Percentiles rank a stretch among this genome's conserved stretches.
phyloP scores from a whole-genome alignment of 2,113 vertebrate genomes.

The Microtus ochrogaster region DNA sequence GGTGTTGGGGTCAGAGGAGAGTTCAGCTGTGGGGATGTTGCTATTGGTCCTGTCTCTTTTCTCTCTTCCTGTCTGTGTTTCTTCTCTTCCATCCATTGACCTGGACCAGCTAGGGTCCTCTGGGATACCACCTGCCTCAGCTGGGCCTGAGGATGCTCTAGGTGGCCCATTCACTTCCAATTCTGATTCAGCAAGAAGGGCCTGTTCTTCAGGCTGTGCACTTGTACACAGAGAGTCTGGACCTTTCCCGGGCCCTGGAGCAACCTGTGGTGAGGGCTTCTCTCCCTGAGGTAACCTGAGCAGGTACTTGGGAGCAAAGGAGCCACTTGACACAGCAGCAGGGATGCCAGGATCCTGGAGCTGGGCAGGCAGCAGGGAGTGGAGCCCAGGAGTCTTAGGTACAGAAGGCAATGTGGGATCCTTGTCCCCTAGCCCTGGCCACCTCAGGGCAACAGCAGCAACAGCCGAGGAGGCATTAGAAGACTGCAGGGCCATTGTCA shows the following conservation, averaged over 20 bases:
- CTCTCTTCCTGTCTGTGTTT: constrained; percentile 32
- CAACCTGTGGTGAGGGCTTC: neutral
- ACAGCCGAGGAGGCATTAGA: neutral
- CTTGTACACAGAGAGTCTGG: neutral
- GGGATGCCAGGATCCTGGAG: neutral
- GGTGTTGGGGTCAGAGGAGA: neutral
- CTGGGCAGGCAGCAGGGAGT: neutral
- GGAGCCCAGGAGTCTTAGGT: neutral
- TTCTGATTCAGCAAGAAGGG: neutral
- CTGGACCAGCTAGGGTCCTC: constrained; percentile 22
- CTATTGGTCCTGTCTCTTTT: constrained; percentile 16
- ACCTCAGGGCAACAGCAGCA: constrained; percentile 17
- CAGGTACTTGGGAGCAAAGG: constrained; percentile 87
- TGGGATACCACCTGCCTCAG: neutral
- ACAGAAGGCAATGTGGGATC: neutral
- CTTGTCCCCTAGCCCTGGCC: neutral
- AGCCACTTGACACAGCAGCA: constrained; percentile 13
- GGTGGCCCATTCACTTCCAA: neutral
- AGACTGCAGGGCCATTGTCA: fast-evolving
- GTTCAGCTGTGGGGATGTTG: neutral
- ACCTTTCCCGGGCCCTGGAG: neutral
- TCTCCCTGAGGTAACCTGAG: constrained; percentile 83
- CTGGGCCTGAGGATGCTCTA: constrained; percentile 28
- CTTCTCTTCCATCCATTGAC: constrained; percentile 42
- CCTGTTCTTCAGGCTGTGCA: neutral